A percentile compares a stretch with the other conserved stretches of the same genome.
Evolutionary conservation across 2,888 invertebrate genomes (phyloP).

Genomic region (Stenolophus ochropezus): DNA sequence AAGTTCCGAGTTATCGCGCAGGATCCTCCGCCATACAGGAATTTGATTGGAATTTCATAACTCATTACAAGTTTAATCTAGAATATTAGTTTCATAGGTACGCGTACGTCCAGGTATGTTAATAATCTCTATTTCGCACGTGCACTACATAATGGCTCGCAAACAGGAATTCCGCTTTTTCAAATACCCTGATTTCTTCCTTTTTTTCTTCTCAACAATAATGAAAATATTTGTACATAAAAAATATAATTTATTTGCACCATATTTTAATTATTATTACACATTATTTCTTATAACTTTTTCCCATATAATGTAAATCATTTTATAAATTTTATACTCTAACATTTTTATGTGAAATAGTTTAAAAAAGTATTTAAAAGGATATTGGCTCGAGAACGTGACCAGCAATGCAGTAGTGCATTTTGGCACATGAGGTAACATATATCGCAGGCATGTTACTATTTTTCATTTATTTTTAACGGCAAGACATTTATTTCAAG

Average conservation of each 20-base stretch:
- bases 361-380: background rate
- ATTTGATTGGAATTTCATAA: slow-evolving; percentile 54
- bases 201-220: too few relatives aligned
- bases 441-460: background rate
- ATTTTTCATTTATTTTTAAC: background rate
- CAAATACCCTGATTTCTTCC: too few relatives aligned
- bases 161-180: background rate
- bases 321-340: too few relatives aligned
- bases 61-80: slow-evolving; percentile 53
- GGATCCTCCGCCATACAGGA: slow-evolving; percentile 24
- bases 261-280: too few relatives aligned
- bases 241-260: too few relatives aligned
- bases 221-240: too few relatives aligned
- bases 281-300: too few relatives aligned
- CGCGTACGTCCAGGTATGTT: slow-evolving; percentile 21
- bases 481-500: background rate
- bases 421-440: background rate
- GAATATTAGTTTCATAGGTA: slow-evolving; percentile 37
- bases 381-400: background rate
- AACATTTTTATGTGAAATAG: background rate
- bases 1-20: slow-evolving; percentile 28
- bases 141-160: background rate
- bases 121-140: slow-evolving; percentile 17
- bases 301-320: too few relatives aligned
- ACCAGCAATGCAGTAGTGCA: background rate